phyloP scores from a whole-genome alignment of 2,113 vertebrate genomes.

The Marcusenius ussheri region DNA sequence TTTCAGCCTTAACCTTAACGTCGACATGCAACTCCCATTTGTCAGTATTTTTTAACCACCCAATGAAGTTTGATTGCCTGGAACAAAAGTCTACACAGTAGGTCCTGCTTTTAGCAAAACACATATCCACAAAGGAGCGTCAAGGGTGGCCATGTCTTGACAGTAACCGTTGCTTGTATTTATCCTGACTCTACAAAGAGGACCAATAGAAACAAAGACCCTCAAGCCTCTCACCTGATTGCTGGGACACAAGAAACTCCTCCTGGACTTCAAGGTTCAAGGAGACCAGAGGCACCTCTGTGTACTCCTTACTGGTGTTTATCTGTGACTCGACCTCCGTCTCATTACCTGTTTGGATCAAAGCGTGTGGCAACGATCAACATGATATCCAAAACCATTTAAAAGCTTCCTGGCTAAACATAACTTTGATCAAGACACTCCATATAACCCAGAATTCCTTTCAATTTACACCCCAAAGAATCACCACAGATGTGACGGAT shows the following conservation, averaged over 20 bases:
- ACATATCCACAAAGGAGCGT: neutral
- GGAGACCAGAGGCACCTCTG: conserved; percentile 70
- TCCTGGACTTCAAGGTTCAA: conserved; percentile 68
- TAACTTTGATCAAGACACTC: neutral
- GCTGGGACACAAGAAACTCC: conserved; percentile 54
- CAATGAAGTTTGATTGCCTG: neutral
- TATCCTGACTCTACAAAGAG: neutral
- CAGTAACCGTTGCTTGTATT: neutral
- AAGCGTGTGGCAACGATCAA: neutral
- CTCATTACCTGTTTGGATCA: conserved; percentile 49
- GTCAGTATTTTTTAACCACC: neutral
- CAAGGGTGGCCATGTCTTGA: neutral
- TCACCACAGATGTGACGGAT: neutral
- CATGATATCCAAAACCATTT: conserved; percentile 21
- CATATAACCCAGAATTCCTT: neutral
- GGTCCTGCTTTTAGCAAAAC: neutral
- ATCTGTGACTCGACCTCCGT: conserved; percentile 35
- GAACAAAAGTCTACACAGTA: neutral
- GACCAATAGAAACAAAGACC: neutral
- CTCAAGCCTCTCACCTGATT: conserved; percentile 58
- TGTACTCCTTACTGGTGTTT: conserved; percentile 65
- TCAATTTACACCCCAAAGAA: neutral
- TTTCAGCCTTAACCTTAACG: neutral
- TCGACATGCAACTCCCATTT: neutral
- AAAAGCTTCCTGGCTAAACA: neutral